Base-by-base conservation (phyloP, 2,113 vertebrate genomes). In the Pteropus alecto region DNA sequence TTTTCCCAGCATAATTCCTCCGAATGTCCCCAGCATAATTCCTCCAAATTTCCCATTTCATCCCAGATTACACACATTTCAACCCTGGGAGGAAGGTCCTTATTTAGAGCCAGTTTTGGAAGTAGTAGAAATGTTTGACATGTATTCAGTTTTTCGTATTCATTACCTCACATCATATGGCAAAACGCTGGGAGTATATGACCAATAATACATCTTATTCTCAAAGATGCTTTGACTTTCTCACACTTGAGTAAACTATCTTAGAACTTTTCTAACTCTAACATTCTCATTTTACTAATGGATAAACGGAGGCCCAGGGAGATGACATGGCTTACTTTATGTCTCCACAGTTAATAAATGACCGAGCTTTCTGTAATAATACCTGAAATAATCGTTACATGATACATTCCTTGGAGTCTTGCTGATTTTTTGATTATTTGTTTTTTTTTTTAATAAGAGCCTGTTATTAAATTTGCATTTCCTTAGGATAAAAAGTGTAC, bases 381-480 rank as follows among this genome's bases (percentile, higher is more conserved):
- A 46, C 4, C 19, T 13, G 4, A 77, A 90, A 54, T 61, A 43
- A 58, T 70, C 38, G 67, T 89, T 87, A 38, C 19, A 38, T 30
- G 61, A 71, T 46, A 21, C 10, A 63, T 60, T 85, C 60, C 65
- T 90, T 35, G 6, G 54, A 90, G 92, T 79, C 61, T 93, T 3
- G 30, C 18, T 90, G 18, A 35, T 33, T 83, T 86, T 87, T 86
- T 61, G 4, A 68, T 89, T 70, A 61, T 35, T 87, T 94, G 13
- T 61, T 95, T 96, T 92, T 91, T 43, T 94, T 93, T 93, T 96
- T 88, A 87, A 63, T 96, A 92, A 88, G 41, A 95, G 30, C 26
- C n/a, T 93, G 70, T 60, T 93, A 93, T 74, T 93, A 88, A 97
- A 78, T 96, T 94, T 88, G n/a, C 5, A 19, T 94, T 90, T 95